These are phyloP conservation scores for Fregata magnificens DNA, from an alignment of 2,113 vertebrate species.

Conservation along the genomic window DNA sequence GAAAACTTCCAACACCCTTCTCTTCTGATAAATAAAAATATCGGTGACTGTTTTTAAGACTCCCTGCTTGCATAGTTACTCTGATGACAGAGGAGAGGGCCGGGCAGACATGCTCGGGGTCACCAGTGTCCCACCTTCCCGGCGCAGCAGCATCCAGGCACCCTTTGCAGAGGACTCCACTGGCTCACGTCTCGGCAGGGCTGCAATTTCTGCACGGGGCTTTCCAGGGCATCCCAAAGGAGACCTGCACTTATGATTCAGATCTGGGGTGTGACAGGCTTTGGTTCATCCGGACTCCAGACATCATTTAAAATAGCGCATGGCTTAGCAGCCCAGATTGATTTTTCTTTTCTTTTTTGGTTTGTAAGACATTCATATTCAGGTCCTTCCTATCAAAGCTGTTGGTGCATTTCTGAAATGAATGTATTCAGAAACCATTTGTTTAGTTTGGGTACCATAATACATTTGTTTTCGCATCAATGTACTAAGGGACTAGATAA, in stretches of 20 bases:
- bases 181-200: neutral
- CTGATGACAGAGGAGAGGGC: neutral
- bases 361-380: neutral
- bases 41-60: neutral
- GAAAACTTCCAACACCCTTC: neutral
- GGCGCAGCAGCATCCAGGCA: rapidly evolving
- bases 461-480: neutral
- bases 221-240: neutral
- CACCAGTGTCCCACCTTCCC: neutral
- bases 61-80: neutral
- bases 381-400: neutral
- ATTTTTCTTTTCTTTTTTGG: neutral
- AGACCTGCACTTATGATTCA: neutral
- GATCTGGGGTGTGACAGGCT: neutral
- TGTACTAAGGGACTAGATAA: neutral
- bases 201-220: neutral
- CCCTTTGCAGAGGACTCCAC: rapidly evolving
- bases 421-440: neutral
- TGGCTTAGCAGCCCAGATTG: neutral
- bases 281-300: neutral
- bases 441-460: neutral
- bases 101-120: neutral
- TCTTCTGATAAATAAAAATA: neutral
- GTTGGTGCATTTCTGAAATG: neutral
- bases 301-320: neutral